Conservation (phyloP, 2,888 invertebrate species). For the Chromoteleia sp. region DNA sequence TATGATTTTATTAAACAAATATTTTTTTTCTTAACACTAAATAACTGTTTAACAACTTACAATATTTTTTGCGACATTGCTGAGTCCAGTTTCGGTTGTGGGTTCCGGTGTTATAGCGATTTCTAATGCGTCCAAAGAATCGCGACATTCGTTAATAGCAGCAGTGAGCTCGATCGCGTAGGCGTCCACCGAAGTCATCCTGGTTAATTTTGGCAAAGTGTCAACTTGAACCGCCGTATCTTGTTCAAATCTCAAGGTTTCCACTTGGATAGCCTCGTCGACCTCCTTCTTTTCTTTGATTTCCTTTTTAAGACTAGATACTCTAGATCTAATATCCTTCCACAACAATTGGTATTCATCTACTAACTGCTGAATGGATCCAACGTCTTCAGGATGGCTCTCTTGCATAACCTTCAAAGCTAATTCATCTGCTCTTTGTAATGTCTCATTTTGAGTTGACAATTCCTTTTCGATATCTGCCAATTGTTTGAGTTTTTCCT, state of each 20-base stretch:
- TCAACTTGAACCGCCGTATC: conserved; percentile 93
- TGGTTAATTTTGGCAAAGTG: conserved; percentile 88
- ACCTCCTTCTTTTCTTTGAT: conserved; percentile 83
- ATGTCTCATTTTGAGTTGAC: conserved; percentile 85
- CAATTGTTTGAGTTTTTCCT: conserved; percentile 84
- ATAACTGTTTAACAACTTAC: conserved; percentile 78
- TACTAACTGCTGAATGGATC: conserved; percentile 87
- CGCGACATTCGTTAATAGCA: conserved; percentile 90
- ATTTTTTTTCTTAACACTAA: too few species aligned
- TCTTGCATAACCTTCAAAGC: conserved; percentile 87
- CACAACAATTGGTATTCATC: conserved; percentile 89
- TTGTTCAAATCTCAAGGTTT: conserved; percentile 90
- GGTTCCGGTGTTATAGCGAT: conserved; percentile 88
- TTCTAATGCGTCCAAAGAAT: conserved; percentile 89
- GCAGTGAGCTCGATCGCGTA: conserved; percentile 91
- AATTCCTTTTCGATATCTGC: conserved; percentile 87
- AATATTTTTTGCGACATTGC: conserved; percentile 89
- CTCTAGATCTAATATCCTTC: conserved; percentile 87
- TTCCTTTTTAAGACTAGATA: conserved; percentile 84
- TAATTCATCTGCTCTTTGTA: conserved; percentile 87
- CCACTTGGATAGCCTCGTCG: conserved; percentile 89
- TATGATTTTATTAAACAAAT: conserved; percentile 47
- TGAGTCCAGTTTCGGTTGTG: conserved; percentile 86
- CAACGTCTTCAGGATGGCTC: conserved; percentile 86
- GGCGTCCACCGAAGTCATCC: conserved; percentile 92